These are phyloP conservation scores for Zhuqinia jingwanae DNA, from an alignment of 2,888 invertebrate genomes.

Conservation along the genomic window DNA sequence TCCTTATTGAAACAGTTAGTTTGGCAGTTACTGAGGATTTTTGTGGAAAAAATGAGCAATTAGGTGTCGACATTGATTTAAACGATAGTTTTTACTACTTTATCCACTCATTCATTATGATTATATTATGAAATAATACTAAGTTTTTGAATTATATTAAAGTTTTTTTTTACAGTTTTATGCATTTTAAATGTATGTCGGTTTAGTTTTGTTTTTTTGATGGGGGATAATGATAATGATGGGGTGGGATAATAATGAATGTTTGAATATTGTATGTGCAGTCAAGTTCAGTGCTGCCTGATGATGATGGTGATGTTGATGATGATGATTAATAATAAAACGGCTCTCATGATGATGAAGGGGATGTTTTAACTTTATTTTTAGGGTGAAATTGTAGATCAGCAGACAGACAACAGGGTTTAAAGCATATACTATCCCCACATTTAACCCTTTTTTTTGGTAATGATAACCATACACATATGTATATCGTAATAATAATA, in stretches of 20 bases:
- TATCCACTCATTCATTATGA: no score
- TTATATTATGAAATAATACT: no score
- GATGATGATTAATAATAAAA: neutral
- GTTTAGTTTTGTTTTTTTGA: neutral
- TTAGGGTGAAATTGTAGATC: conserved; percentile 34
- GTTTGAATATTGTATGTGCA: conserved; percentile 38
- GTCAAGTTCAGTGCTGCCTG: conserved; percentile 33
- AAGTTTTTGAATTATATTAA: neutral
- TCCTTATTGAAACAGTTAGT: neutral
- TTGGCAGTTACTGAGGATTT: conserved; percentile 11
- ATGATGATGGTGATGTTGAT: conserved; percentile 5
- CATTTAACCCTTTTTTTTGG: neutral
- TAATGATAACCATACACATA: no score
- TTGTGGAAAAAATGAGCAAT: neutral
- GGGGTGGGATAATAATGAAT: conserved; percentile 31
- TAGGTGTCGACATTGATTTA: neutral
- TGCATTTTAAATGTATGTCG: conserved; percentile 15
- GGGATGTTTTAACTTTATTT: conserved; percentile 21
- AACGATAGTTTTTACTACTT: no score
- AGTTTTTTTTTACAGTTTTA: neutral
- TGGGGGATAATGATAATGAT: neutral
- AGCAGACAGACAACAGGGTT: neutral
- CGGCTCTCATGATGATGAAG: neutral
- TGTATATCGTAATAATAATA: no score
- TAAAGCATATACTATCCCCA: neutral